Base-by-base conservation (phyloP, 2,797 vertebrate genomes). In the Eulemur albifrons region DNA sequence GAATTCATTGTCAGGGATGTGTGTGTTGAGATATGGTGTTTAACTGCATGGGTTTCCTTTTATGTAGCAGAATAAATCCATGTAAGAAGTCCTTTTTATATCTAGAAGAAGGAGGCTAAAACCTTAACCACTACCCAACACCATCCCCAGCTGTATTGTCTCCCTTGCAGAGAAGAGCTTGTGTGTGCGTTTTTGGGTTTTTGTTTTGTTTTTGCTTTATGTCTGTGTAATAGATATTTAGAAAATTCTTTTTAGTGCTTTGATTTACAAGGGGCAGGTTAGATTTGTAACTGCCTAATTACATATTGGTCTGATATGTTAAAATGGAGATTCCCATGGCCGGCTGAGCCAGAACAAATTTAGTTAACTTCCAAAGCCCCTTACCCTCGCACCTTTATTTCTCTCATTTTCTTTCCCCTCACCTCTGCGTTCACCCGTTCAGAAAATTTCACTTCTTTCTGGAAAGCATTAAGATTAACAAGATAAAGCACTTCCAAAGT, bases 401-500 rank as follows among this genome's bases (percentile, higher is more conserved):
- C 45, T 65, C 43, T 57, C n/a, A 25, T 91, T 94, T 87, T 52
- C 52, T 94, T 75, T 35, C 21, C 43, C 35, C 30, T 75, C 50
- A 63, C 57, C 69, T 90, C 80, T 30, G 2, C 40, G 18, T 43
- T 17, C 18, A 6, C 61, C 87, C 57, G 59, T 80, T 91, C 75
- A 61, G 84, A 97, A 97, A 96, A 97, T 88, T 69, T 93, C 96
- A 65, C 82, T 90, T 13, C 32, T 48, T 97, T 95, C 94, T 94
- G 2, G 6, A 96, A 92, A 80, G 77, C 88, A 69, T 91, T 96
- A 89, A 87, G 96, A 95, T 98, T 94, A 96, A 89, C 90, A 94
- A 95, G 86, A 97, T 96, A 96, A 97, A 98, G 96, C 98, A 96
- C 96, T 98, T 97, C 85, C 95, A 97, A 97, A 98, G 97, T 96